These are phyloP conservation scores for Felis chaus DNA, from an alignment of 2,113 vertebrate genomes.

Conservation along the genomic window DNA sequence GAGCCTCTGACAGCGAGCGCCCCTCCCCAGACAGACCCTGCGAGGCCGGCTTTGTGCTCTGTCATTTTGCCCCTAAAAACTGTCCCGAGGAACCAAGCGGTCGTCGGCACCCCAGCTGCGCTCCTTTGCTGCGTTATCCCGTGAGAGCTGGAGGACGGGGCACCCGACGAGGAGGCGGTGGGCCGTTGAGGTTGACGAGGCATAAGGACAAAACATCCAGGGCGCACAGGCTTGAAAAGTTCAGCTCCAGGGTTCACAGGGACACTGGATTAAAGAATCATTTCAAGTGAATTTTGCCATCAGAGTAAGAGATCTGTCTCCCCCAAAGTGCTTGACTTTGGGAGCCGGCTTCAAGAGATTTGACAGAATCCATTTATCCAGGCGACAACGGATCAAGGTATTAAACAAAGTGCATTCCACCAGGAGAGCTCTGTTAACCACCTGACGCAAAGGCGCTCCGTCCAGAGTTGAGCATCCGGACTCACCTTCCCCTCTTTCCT, in stretches of 20 bases:
- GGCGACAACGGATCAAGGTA: neutral
- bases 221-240: neutral
- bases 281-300: conserved; percentile 40
- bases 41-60: neutral
- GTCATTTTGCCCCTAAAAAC: neutral
- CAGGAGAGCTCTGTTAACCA: neutral
- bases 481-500: neutral
- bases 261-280: neutral
- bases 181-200: neutral
- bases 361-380: conserved; percentile 23
- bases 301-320: conserved; percentile 39
- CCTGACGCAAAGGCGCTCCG: neutral
- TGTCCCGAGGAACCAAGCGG: neutral
- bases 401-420: neutral
- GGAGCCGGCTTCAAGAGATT: conserved; percentile 35
- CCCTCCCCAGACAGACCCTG: neutral
- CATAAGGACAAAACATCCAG: neutral
- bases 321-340: conserved; percentile 3
- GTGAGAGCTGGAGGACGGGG: fast-evolving
- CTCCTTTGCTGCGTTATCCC: neutral
- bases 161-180: fast-evolving
- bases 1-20: fast-evolving
- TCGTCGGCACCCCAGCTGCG: neutral
- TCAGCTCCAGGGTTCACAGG: neutral
- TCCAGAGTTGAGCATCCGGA: neutral